Base-by-base conservation (phyloP, 35 echinoderm and acorn worm species). In the Apostichopus japonicus region DNA sequence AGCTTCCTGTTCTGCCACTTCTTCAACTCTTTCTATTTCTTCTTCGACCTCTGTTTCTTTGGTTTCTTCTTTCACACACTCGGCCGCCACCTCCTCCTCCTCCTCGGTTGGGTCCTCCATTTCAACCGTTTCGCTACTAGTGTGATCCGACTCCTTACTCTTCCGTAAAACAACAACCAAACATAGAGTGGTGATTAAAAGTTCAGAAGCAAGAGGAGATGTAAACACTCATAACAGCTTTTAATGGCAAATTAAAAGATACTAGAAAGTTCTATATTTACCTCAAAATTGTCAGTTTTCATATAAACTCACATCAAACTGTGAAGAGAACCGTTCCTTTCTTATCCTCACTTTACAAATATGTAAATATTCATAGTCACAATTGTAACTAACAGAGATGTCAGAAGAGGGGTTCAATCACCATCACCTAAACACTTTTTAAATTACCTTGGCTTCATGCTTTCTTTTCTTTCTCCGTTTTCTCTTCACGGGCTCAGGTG, bases 401-500 rank as follows among this genome's bases (percentile, higher is more conserved):
- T 1, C 33, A 44, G 2, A 44, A 44, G 33, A 44, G 33, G 33
- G 33, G 1, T 44, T 44, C 33, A 44, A 44, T 61, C 4, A 61
- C 13, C 8, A 10, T 61, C 57, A 61, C 6, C 13, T 61, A 2
- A 13, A 44, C 8, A 61, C 57, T 61, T 13, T 61, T 61, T 61
- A 1, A 77, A 56, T 78, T 24, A 94, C 86, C 91, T 92, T 95
- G 13, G 57, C 8, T 84, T 95, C 84, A 61, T 95, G 57, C 53
- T 94, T 92, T 86, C 72, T 95, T 87, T 93, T 98, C 81, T 95
- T 98, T 75, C 95, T 94, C 84, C 95, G 86, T 55, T 94, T 94
- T 84, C 92, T 92, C 55, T 83, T 93, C 21, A 79, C 63, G 58
- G 22, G 57, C 23, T 90, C 87, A 27, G 81, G 57, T 90, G 76